These are phyloP conservation scores for Panthera uncia DNA, from an alignment of 2,113 vertebrate species.

Conservation along the genomic window DNA sequence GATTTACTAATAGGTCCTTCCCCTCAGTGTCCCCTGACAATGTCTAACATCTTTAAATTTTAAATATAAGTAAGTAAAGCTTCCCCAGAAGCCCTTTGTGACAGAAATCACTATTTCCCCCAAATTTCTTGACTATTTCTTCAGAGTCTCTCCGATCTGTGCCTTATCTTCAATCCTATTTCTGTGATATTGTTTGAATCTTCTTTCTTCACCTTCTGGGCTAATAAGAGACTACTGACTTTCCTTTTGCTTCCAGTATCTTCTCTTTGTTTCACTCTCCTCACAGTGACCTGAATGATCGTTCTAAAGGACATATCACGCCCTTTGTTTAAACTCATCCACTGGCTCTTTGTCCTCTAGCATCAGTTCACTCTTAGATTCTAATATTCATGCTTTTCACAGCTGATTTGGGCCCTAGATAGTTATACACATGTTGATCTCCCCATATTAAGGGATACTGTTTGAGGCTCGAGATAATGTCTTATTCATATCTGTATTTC, in stretches of 20 bases:
- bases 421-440: background rate
- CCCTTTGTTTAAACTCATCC: background rate
- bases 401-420: background rate
- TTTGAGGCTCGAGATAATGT: background rate
- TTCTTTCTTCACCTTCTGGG: background rate
- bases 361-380: background rate
- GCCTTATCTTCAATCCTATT: background rate
- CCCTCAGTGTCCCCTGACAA: background rate
- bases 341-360: background rate
- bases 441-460: background rate
- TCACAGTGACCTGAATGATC: no score
- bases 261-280: background rate
- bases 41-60: background rate
- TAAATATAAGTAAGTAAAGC: background rate
- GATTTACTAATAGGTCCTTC: background rate
- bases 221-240: background rate
- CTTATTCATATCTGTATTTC: background rate
- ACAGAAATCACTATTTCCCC: background rate
- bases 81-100: background rate
- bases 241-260: background rate
- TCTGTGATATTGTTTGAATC: background rate
- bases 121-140: constrained; percentile 10
- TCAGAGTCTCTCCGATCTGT: background rate
- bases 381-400: background rate
- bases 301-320: background rate